phyloP scores from a whole-genome alignment of 1,140 invertebrate genomes.

The Sarcophaga peregrina region DNA sequence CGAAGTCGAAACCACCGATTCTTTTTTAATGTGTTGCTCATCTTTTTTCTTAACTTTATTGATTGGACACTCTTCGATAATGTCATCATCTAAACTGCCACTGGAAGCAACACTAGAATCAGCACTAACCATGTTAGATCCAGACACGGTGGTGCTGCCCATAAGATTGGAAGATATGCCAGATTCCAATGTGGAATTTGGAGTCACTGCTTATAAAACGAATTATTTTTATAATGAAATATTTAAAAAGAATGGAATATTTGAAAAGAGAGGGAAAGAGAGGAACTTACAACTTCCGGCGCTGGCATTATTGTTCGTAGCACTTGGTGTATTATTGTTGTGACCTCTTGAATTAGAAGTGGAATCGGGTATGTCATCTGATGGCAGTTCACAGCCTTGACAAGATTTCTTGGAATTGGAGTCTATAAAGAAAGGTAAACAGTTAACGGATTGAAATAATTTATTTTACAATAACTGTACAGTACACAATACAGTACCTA shows the following conservation, averaged over 20 bases:
- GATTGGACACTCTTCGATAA: constrained; percentile 59
- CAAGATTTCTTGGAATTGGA: constrained; percentile 81
- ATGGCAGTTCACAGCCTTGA: constrained; percentile 86
- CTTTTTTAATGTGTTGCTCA: constrained; percentile 63
- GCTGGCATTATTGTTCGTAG: constrained; percentile 77
- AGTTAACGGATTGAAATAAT: background rate
- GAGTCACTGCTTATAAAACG: constrained; percentile 54
- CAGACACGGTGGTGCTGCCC: constrained; percentile 62
- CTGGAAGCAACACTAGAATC: constrained; percentile 66
- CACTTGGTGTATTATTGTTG: constrained; percentile 80
- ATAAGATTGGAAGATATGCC: constrained; percentile 63
- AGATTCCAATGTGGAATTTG: constrained; percentile 64
- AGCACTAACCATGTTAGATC: constrained; percentile 64
- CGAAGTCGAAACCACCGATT: constrained; percentile 61
- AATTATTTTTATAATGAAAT: background rate
- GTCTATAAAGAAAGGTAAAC: constrained; percentile 46
- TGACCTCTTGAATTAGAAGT: constrained; percentile 75
- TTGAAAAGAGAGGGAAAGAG: background rate
- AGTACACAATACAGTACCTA: too few species aligned
- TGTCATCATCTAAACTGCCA: constrained; percentile 63
- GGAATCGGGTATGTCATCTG: constrained; percentile 78
- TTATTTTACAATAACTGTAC: background rate
- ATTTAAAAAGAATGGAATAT: background rate
- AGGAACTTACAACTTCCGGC: constrained; percentile 62
- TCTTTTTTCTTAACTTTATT: constrained; percentile 65